phyloP scores from a whole-genome alignment of 1,140 invertebrate genomes.

The Atta cephalotes region DNA sequence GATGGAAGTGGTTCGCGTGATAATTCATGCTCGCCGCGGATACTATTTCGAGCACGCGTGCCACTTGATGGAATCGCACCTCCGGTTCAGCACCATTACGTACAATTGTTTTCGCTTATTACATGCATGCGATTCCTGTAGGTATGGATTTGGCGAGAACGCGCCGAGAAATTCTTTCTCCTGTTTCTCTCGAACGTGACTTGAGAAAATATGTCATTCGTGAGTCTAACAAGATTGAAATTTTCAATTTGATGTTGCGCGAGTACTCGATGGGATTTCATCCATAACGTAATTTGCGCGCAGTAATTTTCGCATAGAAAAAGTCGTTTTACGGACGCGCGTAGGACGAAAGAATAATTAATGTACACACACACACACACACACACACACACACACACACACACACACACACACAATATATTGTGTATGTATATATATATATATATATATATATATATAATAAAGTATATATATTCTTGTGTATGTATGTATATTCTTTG shows the following conservation, averaged over 20 bases:
- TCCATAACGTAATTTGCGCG: background rate
- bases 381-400: no score
- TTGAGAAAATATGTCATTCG: conserved; percentile 16
- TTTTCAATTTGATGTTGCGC: background rate
- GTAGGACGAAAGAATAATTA: background rate
- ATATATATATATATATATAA: background rate
- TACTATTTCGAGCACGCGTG: conserved; percentile 67
- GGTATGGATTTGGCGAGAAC: background rate
- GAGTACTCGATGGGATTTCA: background rate
- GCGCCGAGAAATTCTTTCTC: background rate
- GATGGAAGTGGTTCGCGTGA: conserved; percentile 57
- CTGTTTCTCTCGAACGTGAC: background rate
- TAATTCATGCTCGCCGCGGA: conserved; percentile 64
- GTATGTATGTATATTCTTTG: background rate
- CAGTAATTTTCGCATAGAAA: background rate
- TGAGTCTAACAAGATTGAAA: conserved; percentile 24
- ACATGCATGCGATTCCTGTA: conserved; percentile 64
- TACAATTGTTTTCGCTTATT: conserved; percentile 75
- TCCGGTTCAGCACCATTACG: conserved; percentile 70
- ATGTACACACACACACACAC: background rate
- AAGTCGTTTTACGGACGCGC: background rate
- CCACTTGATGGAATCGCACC: conserved; percentile 72
- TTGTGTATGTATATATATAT: background rate
- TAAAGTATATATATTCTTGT: no score
- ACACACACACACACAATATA: no score